Percentiles rank a stretch among this genome's conserved stretches.
Conservation (phyloP, 2,797 vertebrate genomes). For the Anguilla megastoma region DNA sequence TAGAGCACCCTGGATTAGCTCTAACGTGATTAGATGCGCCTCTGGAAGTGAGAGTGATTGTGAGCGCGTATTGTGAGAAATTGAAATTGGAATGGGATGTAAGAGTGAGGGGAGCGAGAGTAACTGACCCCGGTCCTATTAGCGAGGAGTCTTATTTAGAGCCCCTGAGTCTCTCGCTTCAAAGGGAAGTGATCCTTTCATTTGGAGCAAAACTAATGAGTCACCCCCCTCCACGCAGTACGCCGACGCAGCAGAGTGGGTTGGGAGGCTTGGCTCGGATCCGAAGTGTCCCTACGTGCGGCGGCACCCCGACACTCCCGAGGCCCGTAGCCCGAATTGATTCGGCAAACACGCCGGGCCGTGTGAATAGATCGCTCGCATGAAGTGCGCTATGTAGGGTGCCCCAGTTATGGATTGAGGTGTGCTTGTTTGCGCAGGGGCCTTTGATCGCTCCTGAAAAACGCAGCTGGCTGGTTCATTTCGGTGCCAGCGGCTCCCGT, state of each 20-base stretch:
- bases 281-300: background rate
- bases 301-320: background rate
- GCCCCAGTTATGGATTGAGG: background rate
- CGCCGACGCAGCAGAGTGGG: background rate
- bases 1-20: background rate
- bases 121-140: background rate
- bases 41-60: background rate
- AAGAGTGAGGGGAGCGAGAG: background rate
- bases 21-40: background rate
- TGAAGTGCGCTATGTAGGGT: background rate
- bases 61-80: background rate
- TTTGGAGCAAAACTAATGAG: background rate
- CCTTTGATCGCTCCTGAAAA: background rate
- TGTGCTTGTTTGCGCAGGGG: background rate
- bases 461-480: background rate
- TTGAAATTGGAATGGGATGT: conserved; percentile 5
- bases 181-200: conserved; percentile 8
- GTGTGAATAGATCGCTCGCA: background rate
- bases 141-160: background rate
- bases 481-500: background rate
- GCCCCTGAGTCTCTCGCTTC: background rate
- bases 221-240: background rate
- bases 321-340: background rate
- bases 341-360: background rate
- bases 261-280: background rate